Evolutionary conservation across 2,888 invertebrate species (phyloP).

Genomic region (Trichogramma evanescens): DNA sequence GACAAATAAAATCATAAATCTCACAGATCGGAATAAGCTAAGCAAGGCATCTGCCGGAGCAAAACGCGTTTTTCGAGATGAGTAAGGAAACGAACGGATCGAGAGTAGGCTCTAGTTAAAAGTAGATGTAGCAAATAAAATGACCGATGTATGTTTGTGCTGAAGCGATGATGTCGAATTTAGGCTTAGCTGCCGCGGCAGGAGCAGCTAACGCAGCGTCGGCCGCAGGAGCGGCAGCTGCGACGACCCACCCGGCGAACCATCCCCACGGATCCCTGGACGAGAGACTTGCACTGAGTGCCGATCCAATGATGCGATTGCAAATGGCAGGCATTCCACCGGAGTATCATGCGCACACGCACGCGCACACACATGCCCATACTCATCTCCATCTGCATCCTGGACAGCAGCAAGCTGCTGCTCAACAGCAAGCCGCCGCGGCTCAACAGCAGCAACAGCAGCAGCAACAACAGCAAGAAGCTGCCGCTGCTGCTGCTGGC

Average conservation of each 20-base stretch:
- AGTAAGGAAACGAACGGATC: too few species aligned
- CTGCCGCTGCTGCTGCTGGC: slow-evolving; percentile 46
- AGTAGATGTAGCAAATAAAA: slow-evolving; percentile 16
- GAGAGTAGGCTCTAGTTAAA: slow-evolving; percentile 5
- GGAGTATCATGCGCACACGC: slow-evolving; percentile 87
- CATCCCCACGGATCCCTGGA: slow-evolving; percentile 63
- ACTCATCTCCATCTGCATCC: slow-evolving; percentile 82
- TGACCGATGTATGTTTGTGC: slow-evolving; percentile 24
- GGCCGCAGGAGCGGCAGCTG: slow-evolving; percentile 48
- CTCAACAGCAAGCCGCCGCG: slow-evolving; percentile 53
- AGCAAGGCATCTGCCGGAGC: too few species aligned
- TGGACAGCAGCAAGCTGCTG: slow-evolving; percentile 62
- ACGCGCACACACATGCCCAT: slow-evolving; percentile 86
- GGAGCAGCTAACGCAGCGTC: slow-evolving; percentile 44
- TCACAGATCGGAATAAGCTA: too few species aligned
- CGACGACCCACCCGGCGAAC: slow-evolving; percentile 53
- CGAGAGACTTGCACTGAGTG: slow-evolving; percentile 75
- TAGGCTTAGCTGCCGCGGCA: slow-evolving; percentile 44
- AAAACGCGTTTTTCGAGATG: too few species aligned
- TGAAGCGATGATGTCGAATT: slow-evolving; percentile 39
- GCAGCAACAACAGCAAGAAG: slow-evolving; percentile 63
- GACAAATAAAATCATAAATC: too few species aligned
- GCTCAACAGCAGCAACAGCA: slow-evolving; percentile 49
- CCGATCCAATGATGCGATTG: slow-evolving; percentile 85
- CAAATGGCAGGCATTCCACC: slow-evolving; percentile 88